Base-by-base conservation (phyloP, 92 coral and sea anemone species). In the Diadumene lineata region DNA sequence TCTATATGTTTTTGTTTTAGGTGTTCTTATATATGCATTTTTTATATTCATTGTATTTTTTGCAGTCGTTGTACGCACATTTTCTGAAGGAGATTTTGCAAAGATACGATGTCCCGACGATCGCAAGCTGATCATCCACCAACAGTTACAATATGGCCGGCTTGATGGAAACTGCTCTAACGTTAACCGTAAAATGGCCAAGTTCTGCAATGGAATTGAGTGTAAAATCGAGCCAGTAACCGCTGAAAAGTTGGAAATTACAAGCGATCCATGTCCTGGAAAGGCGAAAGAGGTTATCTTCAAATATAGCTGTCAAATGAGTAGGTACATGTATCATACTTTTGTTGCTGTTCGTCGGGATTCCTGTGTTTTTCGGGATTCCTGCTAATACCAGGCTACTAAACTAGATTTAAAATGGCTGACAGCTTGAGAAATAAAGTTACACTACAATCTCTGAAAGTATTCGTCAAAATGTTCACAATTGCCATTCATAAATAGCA, bases 221-320 rank as follows among this genome's bases (percentile, higher is more conserved):
- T 75, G 79, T 56, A 62, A 44, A 22, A 62, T 68, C 68, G 31
- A 50, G 11, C 62, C 43, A 1, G 83, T 76, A 9, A 75, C 48
- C 0, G 11, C 28, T 2, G 38, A 22, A 27, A 33, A 55, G 24
- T 30, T 86, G 43, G 34, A 10, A 0, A 11, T 75, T 17, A 43
- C 6, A 34, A 78, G 19, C 1, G 66, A 56, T 27, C 77, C 77
- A 19, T 81, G 90, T 64, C 58, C 66, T 10, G 80, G 43, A 0
- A 68, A 46, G 13, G 46, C 34, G 13, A 86, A 76, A 50, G 60
- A 77, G 25, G 55, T 86, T n/a, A 62, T 57, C 18, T 48, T 86
- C 43, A 50, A 62, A 24, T 84, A 86, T 66, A 86, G 90, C 69
- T 86, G 90, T 32, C 90, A 86, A 62, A 46, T 24, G 64, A 19